phyloP scores from a whole-genome alignment of 2,113 vertebrate species.

The Tylochromis polylepis region DNA sequence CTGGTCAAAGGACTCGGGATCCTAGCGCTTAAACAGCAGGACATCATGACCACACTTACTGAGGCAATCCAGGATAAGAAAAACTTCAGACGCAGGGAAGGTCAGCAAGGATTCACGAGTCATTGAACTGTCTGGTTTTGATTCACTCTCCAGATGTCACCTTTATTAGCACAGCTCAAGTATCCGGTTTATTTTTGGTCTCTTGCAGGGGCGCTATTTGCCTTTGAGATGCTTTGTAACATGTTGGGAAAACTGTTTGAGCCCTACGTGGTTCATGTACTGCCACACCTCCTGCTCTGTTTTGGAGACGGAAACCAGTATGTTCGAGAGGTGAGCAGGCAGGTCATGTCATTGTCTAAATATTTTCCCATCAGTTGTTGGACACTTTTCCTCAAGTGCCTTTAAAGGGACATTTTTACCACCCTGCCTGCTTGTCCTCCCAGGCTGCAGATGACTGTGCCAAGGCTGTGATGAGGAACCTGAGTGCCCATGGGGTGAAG shows the following conservation, averaged over 20 bases:
- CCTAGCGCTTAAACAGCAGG: constrained; percentile 95
- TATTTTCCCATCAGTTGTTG: not conserved
- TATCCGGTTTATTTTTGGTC: not conserved
- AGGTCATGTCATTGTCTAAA: not conserved
- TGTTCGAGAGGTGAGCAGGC: constrained; percentile 86
- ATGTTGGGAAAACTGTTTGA: constrained; percentile 98
- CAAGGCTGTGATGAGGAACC: constrained; percentile 97
- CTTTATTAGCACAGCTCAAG: not conserved
- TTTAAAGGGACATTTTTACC: not conserved
- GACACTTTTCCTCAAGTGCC: not conserved
- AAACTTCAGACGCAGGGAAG: constrained; percentile 93
- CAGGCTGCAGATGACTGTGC: constrained; percentile 98
- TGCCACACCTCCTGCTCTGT: constrained; percentile 93
- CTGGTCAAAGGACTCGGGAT: constrained; percentile 96
- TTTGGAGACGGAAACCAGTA: constrained; percentile 99
- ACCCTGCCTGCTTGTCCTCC: not conserved
- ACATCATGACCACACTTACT: constrained; percentile 93
- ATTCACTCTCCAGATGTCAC: not conserved
- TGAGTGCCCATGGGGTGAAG: constrained; percentile 97
- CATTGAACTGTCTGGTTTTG: not conserved
- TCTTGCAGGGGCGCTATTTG: constrained; percentile 87
- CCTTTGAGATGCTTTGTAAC: constrained; percentile 98
- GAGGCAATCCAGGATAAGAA: constrained; percentile 99
- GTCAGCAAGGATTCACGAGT: constrained; percentile 60
- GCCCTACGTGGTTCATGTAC: constrained; percentile 93